Conservation (phyloP, 2,113 vertebrate genomes). For the Aviceda subcristata region DNA sequence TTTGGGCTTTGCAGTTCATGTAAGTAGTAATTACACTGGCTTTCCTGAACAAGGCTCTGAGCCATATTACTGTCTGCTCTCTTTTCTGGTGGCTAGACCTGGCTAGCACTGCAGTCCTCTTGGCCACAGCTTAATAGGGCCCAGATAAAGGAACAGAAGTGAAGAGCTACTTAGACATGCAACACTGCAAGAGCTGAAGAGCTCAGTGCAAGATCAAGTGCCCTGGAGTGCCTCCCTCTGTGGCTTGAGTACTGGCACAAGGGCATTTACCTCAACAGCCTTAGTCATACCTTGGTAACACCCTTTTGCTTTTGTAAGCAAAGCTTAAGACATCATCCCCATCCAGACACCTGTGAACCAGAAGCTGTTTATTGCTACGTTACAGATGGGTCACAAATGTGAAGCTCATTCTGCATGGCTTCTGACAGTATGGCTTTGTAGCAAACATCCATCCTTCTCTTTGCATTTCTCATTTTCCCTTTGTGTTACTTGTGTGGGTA, state of each 20-base stretch:
- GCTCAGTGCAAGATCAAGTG: neutral
- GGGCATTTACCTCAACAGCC: neutral
- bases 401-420: neutral
- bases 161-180: neutral
- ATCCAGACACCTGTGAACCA: neutral
- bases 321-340: neutral
- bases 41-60: neutral
- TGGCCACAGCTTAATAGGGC: neutral
- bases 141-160: neutral
- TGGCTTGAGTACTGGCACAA: neutral
- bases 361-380: neutral
- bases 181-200: neutral
- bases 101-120: neutral
- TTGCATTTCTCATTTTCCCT: neutral
- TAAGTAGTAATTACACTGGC: neutral
- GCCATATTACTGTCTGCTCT: neutral
- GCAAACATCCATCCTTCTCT: neutral
- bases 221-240: neutral
- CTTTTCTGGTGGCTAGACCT: neutral
- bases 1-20: neutral
- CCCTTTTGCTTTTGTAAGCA: neutral
- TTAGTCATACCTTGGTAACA: neutral
- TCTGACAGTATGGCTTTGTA: neutral
- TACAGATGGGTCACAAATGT: neutral
- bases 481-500: neutral